Conservation (phyloP, 92 coral and sea anemone species). For the Phenganax stokvisi region DNA sequence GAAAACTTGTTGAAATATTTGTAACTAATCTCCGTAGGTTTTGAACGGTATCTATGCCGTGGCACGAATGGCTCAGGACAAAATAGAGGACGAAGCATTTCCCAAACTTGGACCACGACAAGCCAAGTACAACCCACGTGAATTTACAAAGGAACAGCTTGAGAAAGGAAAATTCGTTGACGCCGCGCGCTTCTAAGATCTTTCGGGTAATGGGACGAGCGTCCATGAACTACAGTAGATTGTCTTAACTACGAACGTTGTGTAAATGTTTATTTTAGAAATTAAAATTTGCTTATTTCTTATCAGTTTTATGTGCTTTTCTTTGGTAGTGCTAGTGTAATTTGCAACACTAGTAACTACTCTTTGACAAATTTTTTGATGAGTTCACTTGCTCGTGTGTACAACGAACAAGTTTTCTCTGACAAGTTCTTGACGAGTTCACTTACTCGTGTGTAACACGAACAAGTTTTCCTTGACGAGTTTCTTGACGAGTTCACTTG, state of each 20-base stretch:
- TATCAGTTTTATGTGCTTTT: neutral
- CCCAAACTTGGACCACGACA: constrained; percentile 50
- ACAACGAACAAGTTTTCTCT: no score
- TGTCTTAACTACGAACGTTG: neutral
- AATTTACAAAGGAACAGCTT: constrained; percentile 32
- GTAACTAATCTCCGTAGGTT: constrained; percentile 39
- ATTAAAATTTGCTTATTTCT: constrained; percentile 23
- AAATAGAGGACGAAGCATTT: constrained; percentile 28
- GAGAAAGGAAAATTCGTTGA: constrained; percentile 23
- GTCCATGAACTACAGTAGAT: neutral
- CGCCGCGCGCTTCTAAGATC: constrained; percentile 18
- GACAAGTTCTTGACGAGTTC: no score
- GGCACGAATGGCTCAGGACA: constrained; percentile 57
- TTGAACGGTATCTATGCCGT: constrained; percentile 62
- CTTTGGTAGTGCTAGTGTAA: neutral
- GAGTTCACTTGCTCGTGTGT: no score
- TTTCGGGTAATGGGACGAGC: neutral
- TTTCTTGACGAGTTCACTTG: no score
- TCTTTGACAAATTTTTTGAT: no score
- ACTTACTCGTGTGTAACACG: no score
- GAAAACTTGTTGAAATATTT: neutral
- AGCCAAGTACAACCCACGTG: constrained; percentile 32
- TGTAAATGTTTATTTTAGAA: constrained; percentile 31
- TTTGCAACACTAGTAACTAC: no score
- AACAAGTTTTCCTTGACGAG: no score